A percentile compares a stretch with the other conserved stretches of the same genome.
Conservation (phyloP, 1,140 invertebrate species). For the Zeugodacus cucurbitae region DNA sequence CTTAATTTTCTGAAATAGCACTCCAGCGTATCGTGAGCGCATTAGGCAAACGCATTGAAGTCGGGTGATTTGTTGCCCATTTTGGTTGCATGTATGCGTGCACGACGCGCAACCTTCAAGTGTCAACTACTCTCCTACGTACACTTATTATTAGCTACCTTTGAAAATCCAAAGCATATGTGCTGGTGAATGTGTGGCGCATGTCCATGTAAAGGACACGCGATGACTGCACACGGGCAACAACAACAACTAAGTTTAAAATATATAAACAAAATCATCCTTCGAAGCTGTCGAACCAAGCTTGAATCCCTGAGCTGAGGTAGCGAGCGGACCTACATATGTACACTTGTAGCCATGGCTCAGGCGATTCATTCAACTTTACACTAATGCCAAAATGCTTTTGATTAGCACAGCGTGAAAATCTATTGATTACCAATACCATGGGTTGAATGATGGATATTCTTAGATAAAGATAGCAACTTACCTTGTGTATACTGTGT, state of each 20-base stretch:
- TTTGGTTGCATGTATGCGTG: neutral
- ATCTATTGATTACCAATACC: conserved; percentile 61
- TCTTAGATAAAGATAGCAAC: neutral
- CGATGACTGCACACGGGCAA: neutral
- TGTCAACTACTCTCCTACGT: neutral
- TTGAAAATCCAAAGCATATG: neutral
- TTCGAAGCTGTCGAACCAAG: too few species aligned
- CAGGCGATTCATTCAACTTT: conserved; percentile 61
- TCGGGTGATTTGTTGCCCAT: too few species aligned
- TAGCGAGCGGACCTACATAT: neutral
- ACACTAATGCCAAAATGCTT: conserved; percentile 62
- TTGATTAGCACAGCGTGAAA: conserved; percentile 65
- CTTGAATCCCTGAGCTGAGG: neutral
- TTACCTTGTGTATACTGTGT: neutral
- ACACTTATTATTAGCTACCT: neutral
- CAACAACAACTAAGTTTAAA: conserved; percentile 20
- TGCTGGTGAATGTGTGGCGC: neutral
- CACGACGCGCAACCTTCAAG: neutral
- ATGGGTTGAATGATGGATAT: neutral
- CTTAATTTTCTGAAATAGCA: neutral
- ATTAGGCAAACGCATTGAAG: neutral
- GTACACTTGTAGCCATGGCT: neutral
- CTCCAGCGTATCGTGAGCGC: neutral
- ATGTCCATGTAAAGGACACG: neutral
- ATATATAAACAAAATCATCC: neutral